Base-by-base conservation (phyloP, 2,113 vertebrate species). In the Brachypodius melanocephalos region DNA sequence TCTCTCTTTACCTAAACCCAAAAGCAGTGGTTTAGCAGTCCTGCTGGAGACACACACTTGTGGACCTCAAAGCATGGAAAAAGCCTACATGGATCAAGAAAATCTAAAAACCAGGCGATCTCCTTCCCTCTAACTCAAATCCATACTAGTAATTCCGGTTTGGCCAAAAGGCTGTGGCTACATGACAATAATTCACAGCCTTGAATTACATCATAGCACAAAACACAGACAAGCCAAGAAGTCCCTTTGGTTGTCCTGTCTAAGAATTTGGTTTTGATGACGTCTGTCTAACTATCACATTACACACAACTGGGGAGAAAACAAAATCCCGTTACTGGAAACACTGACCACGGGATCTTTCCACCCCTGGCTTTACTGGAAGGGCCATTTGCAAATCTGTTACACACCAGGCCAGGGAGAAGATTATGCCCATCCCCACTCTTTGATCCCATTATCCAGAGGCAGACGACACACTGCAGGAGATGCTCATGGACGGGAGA, bases 401-500 rank as follows among this genome's bases (percentile, higher is more conserved):
- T 28, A 26, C 0, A 4, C 61, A 19, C 17, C 3, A 14, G 38
- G 24, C 32, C 10, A 3, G 43, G 25, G 18, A 43, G 48, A 38
- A 34, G 32, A 34, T 4, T 10, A 61, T 3, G 3, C 28, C 74
- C 57, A 28, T 32, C 24, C 45, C 46, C 2, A 3, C 38, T 42
- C 59, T 74, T 69, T 58, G 81, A 85, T 78, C 55, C 43, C 1
- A 0, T 31, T 69, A 58, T 61, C 49, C 63, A 87, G 14, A 65
- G 25, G 42, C 54, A 67, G 49, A 72, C 69, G 22, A 80, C 40
- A 31, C 17, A 10, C 9, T 3, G 3, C 2, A 1, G 52, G 34
- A 67, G 48, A 40, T 0, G 0, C 8, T 18, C 11, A 2, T 0
- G 17, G 46, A 21, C 32, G 54, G 55, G n/a, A 63, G 17, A 66